A percentile compares a stretch with the other conserved stretches of the same genome.
Conservation (phyloP, 2,113 vertebrate genomes). For the Pangasianodon hypophthalmus region DNA sequence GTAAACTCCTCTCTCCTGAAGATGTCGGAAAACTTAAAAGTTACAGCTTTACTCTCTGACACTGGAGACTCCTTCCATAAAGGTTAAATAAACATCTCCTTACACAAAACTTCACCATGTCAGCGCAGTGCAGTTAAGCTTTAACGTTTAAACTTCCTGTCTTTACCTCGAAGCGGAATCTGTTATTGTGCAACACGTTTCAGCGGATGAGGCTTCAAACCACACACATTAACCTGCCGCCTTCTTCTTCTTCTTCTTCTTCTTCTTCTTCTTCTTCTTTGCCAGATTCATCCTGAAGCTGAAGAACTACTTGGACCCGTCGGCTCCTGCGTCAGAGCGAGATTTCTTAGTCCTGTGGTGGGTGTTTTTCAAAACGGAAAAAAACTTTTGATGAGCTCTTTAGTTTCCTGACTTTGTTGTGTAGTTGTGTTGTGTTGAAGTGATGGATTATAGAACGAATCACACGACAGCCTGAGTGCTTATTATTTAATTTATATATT, state of each 20-base stretch:
- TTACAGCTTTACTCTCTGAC: neutral
- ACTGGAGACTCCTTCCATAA: neutral
- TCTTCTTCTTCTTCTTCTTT: neutral
- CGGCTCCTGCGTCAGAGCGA: conserved; percentile 76
- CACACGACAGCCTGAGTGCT: neutral
- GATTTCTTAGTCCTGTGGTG: conserved; percentile 88
- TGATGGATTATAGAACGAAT: too few species aligned
- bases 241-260: neutral
- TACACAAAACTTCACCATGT: too few species aligned
- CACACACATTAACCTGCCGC: neutral
- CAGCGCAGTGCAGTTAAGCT: too few species aligned
- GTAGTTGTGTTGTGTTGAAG: too few species aligned
- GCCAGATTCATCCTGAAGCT: conserved; percentile 83
- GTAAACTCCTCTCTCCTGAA: neutral
- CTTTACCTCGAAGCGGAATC: too few species aligned
- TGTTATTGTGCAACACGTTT: too few species aligned
- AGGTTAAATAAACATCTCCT: neutral
- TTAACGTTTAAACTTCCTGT: too few species aligned
- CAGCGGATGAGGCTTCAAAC: neutral
- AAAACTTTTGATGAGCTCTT: neutral
- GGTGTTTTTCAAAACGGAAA: conserved; percentile 19
- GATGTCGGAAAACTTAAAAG: neutral
- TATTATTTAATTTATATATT: neutral
- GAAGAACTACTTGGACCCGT: conserved; percentile 76
- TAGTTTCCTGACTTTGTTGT: neutral